A percentile compares a stretch with the other conserved stretches of the same genome.
These are phyloP conservation scores for Coelopa pilipes DNA, from an alignment of 2,888 invertebrate genomes.

Conservation along the genomic window DNA sequence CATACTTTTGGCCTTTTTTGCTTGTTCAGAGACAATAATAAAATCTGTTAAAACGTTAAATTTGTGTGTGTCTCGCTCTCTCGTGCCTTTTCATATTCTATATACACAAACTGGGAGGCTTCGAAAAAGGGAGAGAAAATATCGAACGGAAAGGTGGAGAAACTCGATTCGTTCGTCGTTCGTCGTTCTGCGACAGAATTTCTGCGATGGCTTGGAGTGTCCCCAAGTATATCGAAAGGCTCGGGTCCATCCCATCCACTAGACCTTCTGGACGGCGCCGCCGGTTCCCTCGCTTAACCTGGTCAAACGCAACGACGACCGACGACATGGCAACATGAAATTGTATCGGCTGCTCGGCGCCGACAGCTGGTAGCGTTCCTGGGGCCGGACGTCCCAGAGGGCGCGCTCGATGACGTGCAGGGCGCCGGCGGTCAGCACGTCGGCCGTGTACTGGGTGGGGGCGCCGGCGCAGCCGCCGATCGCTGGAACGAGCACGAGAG, in stretches of 20 bases:
- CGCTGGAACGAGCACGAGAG: conserved; percentile 46
- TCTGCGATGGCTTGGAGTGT: conserved; percentile 32
- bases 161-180: neutral
- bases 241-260: conserved; percentile 12
- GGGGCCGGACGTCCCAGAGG: conserved; percentile 70
- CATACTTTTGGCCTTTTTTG: neutral
- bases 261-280: conserved; percentile 51
- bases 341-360: conserved; percentile 64
- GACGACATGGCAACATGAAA: conserved; percentile 66
- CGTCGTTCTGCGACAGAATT: neutral
- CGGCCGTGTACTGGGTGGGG: conserved; percentile 74
- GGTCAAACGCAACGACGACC: conserved; percentile 63
- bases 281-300: conserved; percentile 38
- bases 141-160: neutral
- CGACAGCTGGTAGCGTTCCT: conserved; percentile 67
- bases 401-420: conserved; percentile 74
- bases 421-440: conserved; percentile 72
- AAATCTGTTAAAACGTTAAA: no score
- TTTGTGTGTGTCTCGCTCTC: no score
- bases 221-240: conserved; percentile 30
- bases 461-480: conserved; percentile 70
- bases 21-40: neutral
- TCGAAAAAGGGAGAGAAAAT: no score
- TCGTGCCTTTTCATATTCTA: no score
- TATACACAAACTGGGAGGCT: no score